Conservation (phyloP, 1,140 invertebrate species). For the Neomicropteryx cornuta region DNA sequence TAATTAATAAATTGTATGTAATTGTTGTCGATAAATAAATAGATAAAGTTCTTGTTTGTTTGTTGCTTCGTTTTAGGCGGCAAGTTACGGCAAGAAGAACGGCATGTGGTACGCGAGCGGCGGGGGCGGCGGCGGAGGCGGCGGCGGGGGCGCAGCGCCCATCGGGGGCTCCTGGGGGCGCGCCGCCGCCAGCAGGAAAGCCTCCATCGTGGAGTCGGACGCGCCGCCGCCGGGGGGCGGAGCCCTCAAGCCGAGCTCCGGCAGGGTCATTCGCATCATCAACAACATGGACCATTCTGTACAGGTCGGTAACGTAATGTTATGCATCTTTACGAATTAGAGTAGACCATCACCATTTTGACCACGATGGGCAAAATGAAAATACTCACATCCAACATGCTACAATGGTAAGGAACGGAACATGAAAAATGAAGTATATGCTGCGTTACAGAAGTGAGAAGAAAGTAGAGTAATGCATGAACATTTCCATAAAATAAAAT, state of each 20-base stretch:
- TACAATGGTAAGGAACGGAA: too few species aligned
- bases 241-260: slow-evolving; percentile 62
- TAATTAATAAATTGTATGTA: too few species aligned
- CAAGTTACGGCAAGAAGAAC: slow-evolving; percentile 79
- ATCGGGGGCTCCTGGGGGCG: slow-evolving; percentile 41
- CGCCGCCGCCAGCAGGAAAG: slow-evolving; percentile 57
- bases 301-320: slow-evolving; percentile 64
- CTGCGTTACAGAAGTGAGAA: too few species aligned
- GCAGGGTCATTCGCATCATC: slow-evolving; percentile 80
- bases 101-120: slow-evolving; percentile 72
- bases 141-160: slow-evolving; percentile 30
- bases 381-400: too few species aligned
- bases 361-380: too few species aligned
- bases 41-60: neutral
- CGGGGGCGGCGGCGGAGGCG: slow-evolving; percentile 39
- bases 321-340: too few species aligned
- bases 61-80: slow-evolving; percentile 58
- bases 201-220: slow-evolving; percentile 64
- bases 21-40: neutral
- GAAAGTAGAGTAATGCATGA: too few species aligned
- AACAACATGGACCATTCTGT: slow-evolving; percentile 85
- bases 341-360: too few species aligned
- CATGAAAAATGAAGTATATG: too few species aligned
- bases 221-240: slow-evolving; percentile 53
- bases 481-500: too few species aligned